phyloP scores from a whole-genome alignment of 2,113 vertebrate species.

The Puma concolor region DNA sequence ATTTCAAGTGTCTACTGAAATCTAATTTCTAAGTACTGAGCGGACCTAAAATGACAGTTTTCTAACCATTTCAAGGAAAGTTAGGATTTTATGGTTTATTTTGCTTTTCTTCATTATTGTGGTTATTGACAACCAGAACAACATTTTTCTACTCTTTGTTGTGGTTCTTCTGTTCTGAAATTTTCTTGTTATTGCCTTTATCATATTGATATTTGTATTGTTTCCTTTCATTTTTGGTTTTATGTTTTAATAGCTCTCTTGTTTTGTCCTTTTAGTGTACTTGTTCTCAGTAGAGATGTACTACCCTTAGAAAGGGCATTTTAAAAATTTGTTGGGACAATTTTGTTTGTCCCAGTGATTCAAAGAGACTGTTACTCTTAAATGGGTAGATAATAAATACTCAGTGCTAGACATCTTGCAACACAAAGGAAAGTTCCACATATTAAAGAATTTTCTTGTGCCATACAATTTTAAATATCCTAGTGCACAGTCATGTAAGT shows the following conservation, averaged over 20 bases:
- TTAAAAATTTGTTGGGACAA: background rate
- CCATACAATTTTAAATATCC: background rate
- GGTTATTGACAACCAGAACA: background rate
- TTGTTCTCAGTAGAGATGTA: background rate
- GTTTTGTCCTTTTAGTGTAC: background rate
- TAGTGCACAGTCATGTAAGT: background rate
- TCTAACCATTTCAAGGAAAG: background rate
- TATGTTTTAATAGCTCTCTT: background rate
- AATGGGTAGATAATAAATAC: background rate
- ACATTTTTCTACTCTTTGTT: background rate
- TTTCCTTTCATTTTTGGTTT: background rate
- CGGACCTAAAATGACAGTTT: background rate
- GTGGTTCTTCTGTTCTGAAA: background rate
- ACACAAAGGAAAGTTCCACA: background rate
- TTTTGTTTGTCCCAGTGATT: background rate
- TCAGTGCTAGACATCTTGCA: background rate
- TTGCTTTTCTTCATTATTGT: background rate
- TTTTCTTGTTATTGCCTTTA: background rate
- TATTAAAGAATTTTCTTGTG: conserved; percentile 6
- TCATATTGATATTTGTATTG: background rate
- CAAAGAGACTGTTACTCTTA: background rate
- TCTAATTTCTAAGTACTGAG: background rate
- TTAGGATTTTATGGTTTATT: background rate
- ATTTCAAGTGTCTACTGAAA: background rate
- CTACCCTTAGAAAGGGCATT: background rate